Base-by-base conservation (phyloP, 2,113 vertebrate genomes). In the Hippopotamus amphibius region DNA sequence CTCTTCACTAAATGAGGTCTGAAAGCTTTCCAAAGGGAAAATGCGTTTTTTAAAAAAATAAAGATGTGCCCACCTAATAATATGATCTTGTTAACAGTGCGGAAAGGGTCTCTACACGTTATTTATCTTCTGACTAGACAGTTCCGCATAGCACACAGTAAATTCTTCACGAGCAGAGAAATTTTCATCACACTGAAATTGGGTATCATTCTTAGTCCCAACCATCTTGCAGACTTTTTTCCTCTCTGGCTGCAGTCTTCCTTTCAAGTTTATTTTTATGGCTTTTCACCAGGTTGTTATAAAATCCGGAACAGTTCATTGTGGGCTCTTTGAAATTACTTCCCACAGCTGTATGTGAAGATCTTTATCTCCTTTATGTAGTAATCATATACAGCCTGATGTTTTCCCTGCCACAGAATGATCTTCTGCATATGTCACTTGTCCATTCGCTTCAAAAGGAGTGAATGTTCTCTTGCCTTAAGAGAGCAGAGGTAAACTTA, bases 341-440 rank as follows among this genome's bases (percentile, higher is more conserved):
- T 98, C 80, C 89, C 88, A 94, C 96, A 97, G 85, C 91, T 97
- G 71, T 91, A 93, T 92, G 85, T 93, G 80, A 95, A 93, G 83
- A 96, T 92, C 90, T 96, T 96, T 96, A 89, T 97, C 93, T 97
- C 68, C 59, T 81, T 90, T 88, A 41, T 92, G 48, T 95, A 93
- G 88, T 96, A 96, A 96, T 96, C 85, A 94, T 53, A 88, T 81
- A 33, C 76, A 93, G 96, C 84, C 92, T 96, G 81, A 17, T 66
- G 82, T 77, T 88, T 83, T 41, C 26, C 21, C 6, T 88, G 41
- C 68, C 50, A 94, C n/a, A 90, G 59, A 84, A 71, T 33, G 11
- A 63, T 83, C 66, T 96, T 81, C 71, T 90, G 72, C 76, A 68
- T 68, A 19, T 92, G 84, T 68, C 88, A 37, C 53, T 72, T 55